phyloP scores from a whole-genome alignment of 2,797 vertebrate genomes.

The Anguilla obscura region DNA sequence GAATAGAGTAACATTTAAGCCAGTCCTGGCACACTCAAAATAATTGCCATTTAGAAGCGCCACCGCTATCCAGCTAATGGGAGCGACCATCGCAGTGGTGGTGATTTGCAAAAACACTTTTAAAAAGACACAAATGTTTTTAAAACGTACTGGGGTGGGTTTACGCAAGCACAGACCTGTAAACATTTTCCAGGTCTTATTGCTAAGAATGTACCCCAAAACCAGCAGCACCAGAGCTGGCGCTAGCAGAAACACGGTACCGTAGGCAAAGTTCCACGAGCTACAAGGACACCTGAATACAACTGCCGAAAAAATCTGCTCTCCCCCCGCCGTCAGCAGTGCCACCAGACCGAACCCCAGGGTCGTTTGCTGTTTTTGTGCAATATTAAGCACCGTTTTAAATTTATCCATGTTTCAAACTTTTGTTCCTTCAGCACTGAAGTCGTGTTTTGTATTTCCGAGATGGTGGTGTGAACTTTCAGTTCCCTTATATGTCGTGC shows the following conservation, averaged over 20 bases:
- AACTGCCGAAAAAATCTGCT: constrained; percentile 70
- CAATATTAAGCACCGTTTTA: constrained; percentile 45
- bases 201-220: constrained; percentile 64
- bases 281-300: constrained; percentile 80
- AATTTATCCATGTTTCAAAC: constrained; percentile 66
- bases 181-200: constrained; percentile 64
- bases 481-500: not conserved
- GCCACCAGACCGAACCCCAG: constrained; percentile 66
- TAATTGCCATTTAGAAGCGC: constrained; percentile 73
- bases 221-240: constrained; percentile 75
- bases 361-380: constrained; percentile 42
- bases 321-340: constrained; percentile 67
- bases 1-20: constrained; percentile 44
- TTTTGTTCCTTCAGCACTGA: not conserved
- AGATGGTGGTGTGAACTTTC: not conserved
- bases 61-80: constrained; percentile 74
- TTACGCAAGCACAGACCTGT: constrained; percentile 62
- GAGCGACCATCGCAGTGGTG: constrained; percentile 59
- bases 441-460: not conserved
- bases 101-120: constrained; percentile 45
- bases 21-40: constrained; percentile 69
- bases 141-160: constrained; percentile 32
- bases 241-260: constrained; percentile 72
- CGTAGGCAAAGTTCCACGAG: constrained; percentile 66
- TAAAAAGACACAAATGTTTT: not conserved